Evolutionary conservation across 2,888 invertebrate species (phyloP).

Genomic region (Himalopsyche japonica): DNA sequence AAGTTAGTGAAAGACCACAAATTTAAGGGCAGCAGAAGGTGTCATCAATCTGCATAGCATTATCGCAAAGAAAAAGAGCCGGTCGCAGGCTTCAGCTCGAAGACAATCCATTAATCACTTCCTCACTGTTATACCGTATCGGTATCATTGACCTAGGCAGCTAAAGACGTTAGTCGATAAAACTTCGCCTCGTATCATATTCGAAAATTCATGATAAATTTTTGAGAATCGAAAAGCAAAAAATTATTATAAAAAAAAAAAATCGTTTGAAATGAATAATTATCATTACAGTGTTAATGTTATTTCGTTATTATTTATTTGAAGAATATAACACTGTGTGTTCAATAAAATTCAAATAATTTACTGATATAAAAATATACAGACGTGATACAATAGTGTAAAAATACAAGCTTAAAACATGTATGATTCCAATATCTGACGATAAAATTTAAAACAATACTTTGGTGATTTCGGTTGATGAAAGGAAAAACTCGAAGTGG

Average conservation of each 20-base stretch:
- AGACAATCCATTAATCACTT: conserved; percentile 29
- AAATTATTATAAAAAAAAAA: background rate
- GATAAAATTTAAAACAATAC: too few species aligned
- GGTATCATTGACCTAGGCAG: conserved; percentile 4
- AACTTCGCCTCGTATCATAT: background rate
- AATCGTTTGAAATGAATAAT: too few species aligned
- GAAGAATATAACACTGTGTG: too few species aligned
- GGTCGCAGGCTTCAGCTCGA: background rate
- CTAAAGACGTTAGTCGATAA: background rate
- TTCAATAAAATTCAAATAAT: too few species aligned
- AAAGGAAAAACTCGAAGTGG: too few species aligned
- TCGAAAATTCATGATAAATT: background rate
- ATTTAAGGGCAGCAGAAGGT: conserved; percentile 1
- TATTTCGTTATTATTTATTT: too few species aligned
- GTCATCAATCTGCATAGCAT: conserved; percentile 30
- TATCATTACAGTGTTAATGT: too few species aligned
- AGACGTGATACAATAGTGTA: too few species aligned
- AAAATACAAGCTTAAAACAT: too few species aligned
- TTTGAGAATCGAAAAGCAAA: background rate
- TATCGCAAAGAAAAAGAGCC: conserved; percentile 18
- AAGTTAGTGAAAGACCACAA: background rate
- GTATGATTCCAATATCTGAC: too few species aligned
- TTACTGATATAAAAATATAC: too few species aligned
- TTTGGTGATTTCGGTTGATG: too few species aligned
- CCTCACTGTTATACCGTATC: conserved; percentile 5